These are phyloP conservation scores for Drosophila tsacasi DNA, from an alignment of 1,140 invertebrate species.

Conservation along the genomic window DNA sequence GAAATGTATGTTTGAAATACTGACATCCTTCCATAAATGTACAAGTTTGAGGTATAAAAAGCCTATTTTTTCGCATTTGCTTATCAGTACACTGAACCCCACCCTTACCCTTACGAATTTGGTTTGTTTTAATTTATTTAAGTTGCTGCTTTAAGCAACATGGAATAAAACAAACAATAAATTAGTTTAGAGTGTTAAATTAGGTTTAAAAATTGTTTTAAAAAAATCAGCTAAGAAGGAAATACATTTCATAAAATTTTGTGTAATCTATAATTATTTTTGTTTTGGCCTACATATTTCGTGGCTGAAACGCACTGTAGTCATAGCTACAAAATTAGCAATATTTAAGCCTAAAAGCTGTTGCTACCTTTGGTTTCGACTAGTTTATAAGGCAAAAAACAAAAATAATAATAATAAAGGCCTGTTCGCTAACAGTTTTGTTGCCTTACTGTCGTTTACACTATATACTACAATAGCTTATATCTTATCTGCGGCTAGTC, in stretches of 20 bases:
- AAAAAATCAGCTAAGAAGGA: background rate
- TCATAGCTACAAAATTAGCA: background rate
- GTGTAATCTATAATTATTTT: background rate
- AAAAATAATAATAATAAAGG: background rate
- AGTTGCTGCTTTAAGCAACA: too few relatives aligned
- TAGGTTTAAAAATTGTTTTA: background rate
- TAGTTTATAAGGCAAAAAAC: constrained; percentile 10
- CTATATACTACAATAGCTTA: constrained; percentile 32
- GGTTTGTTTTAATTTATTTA: background rate
- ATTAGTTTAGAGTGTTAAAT: background rate
- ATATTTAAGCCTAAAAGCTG: background rate
- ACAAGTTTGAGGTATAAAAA: background rate
- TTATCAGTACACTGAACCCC: too few relatives aligned
- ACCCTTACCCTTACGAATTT: background rate
- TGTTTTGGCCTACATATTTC: background rate
- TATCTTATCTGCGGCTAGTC: constrained; percentile 46
- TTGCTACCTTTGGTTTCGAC: constrained; percentile 15
- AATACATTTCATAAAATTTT: background rate
- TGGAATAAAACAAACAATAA: background rate
- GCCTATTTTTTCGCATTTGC: background rate
- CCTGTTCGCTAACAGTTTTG: constrained; percentile 13
- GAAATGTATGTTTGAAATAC: background rate
- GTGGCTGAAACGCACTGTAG: background rate
- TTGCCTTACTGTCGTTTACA: constrained; percentile 21
- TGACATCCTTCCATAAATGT: background rate